These are phyloP conservation scores for Sebastes itinus DNA, from an alignment of 2,797 vertebrate species.

Conservation along the genomic window DNA sequence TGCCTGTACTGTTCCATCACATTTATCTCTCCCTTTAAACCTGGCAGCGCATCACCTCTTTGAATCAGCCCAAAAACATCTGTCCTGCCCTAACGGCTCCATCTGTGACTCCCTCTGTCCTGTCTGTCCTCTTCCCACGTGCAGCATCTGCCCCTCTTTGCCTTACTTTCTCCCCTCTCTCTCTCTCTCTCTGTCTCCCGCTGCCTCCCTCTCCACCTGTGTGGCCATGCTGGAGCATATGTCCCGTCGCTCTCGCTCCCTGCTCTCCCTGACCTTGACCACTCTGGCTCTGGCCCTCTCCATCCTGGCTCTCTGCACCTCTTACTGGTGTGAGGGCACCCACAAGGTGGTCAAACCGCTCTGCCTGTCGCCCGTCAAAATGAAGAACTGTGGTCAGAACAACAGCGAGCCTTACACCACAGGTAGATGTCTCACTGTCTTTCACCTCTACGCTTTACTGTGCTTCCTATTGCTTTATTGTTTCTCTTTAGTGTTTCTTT, in stretches of 20 bases:
- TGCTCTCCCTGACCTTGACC: conserved; percentile 86
- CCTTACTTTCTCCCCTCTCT: neutral
- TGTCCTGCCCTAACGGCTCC: conserved; percentile 36
- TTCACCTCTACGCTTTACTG: neutral
- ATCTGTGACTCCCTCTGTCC: conserved; percentile 46
- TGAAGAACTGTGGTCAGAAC: conserved; percentile 87
- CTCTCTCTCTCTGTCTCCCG: neutral
- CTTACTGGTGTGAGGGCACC: conserved; percentile 90
- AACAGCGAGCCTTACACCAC: conserved; percentile 83
- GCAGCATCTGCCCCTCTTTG: neutral
- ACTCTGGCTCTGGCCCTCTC: conserved; percentile 85
- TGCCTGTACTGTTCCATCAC: conserved; percentile 43
- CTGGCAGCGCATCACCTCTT: conserved; percentile 57
- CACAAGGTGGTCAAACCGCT: conserved; percentile 91
- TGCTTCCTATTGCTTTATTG: neutral
- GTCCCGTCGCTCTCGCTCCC: conserved; percentile 83
- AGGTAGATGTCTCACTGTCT: conserved; percentile 53
- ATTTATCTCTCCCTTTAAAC: conserved; percentile 53
- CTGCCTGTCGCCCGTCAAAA: conserved; percentile 88
- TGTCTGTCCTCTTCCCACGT: conserved; percentile 9
- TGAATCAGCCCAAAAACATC: conserved; percentile 56
- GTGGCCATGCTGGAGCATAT: conserved; percentile 81
- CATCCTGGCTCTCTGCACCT: conserved; percentile 87
- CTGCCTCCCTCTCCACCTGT: neutral
- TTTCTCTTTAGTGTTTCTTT: neutral